phyloP scores from a whole-genome alignment of 2,113 vertebrate genomes.

The Mormyrus lacerda region DNA sequence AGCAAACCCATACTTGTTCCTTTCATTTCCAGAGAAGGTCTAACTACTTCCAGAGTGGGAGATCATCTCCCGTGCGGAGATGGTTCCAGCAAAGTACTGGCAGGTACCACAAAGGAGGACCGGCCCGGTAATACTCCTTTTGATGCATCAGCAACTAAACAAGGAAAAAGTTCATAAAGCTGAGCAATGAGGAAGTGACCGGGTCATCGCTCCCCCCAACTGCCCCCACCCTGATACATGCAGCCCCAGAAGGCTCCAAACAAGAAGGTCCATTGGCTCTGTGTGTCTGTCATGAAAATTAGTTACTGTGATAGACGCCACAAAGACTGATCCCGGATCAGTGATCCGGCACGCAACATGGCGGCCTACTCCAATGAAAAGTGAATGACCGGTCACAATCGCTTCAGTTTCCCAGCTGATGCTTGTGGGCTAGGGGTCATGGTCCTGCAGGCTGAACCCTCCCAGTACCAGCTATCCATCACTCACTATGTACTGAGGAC shows the following conservation, averaged over 20 bases:
- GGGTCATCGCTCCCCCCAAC: neutral
- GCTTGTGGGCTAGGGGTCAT: neutral
- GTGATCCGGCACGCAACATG: neutral
- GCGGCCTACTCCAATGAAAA: neutral
- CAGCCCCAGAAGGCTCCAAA: neutral
- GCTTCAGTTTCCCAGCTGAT: neutral
- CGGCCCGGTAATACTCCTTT: neutral
- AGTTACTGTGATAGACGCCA: neutral
- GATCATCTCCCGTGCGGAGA: neutral
- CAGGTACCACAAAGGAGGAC: neutral
- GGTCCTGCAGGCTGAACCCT: neutral
- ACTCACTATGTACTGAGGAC: neutral
- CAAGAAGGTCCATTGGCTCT: neutral
- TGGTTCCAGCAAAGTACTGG: neutral
- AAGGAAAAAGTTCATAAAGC: neutral
- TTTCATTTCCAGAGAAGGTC: neutral
- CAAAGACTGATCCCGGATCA: neutral
- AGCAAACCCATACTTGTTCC: constrained; percentile 3
- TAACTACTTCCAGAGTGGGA: constrained; percentile 8
- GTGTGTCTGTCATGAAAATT: neutral
- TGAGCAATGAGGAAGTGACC: neutral
- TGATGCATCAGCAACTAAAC: neutral
- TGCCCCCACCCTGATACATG: neutral
- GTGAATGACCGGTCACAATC: neutral
- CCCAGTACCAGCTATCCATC: neutral